phyloP scores from a whole-genome alignment of 2,113 vertebrate genomes.

The Microtus pennsylvanicus region DNA sequence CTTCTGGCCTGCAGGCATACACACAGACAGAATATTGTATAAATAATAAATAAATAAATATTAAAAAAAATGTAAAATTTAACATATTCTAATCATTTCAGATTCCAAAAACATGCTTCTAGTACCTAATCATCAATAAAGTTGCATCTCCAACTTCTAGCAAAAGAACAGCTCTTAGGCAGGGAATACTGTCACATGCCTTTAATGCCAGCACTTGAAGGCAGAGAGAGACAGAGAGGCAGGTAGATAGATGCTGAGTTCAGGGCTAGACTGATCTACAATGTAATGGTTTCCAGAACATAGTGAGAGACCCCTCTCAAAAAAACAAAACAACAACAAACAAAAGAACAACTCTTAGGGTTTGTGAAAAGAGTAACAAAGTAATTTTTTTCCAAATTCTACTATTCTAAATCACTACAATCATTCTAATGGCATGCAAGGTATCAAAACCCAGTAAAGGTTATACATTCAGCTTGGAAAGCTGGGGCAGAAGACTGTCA shows the following conservation, averaged over 20 bases:
- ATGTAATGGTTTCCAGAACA: no score
- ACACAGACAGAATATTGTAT: no score
- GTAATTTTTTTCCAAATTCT: neutral
- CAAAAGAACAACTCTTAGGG: neutral
- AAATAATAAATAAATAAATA: no score
- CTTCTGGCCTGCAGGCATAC: no score
- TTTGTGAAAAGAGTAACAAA: neutral
- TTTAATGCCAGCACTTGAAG: neutral
- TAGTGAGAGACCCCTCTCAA: no score
- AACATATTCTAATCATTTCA: constrained; percentile 34
- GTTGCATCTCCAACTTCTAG: neutral
- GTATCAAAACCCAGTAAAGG: neutral
- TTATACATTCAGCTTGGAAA: neutral
- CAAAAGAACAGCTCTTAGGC: constrained; percentile 1
- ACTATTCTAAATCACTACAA: constrained; percentile 50
- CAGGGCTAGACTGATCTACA: no score
- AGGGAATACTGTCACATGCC: neutral
- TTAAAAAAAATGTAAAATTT: constrained; percentile 54
- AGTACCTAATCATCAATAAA: neutral
- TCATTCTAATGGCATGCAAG: neutral
- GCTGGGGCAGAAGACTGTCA: neutral
- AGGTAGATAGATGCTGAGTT: no score
- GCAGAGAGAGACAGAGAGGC: neutral
- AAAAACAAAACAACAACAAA: neutral
- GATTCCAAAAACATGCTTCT: constrained; percentile 38